Evolutionary conservation across 2,113 vertebrate species (phyloP), one percentile per base, ranked within the genome.

Genomic region (Epinephelus lanceolatus): DNA sequence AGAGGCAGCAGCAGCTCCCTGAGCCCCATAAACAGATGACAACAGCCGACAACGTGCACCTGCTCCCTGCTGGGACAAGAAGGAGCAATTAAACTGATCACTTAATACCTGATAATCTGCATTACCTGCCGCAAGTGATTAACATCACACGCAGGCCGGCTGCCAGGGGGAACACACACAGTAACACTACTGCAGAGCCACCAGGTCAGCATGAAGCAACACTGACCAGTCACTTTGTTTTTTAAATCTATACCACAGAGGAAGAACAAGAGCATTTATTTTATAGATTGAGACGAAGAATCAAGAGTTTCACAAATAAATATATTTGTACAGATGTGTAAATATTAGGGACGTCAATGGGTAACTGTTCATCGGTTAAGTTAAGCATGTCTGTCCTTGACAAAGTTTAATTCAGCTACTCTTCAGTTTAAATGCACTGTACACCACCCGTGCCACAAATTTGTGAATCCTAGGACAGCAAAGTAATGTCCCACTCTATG

Each of bases 71-170:
- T 53, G 76, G 83, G 78, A 86, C 88, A 90, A 62, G 67, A 88
- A 85, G 85, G 67, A 85, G 83, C 88, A 94, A 87, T 95, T 94
- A 93, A 93, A 94, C 91, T 94, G 94, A 94, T 93, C 93, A 90
- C 90, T 89, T 95, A 95, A 95, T 90, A 82, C 92, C 84, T 60
- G 86, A 68, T 94, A 93, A 95, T 93, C 93, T 93, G 86, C 77
- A 25, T 83, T 81, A 92, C 85, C 80, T 88, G 84, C 77, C 40
- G 19, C 82, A 18, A 69, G 56, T 69, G 59, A 84, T 86, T 71
- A 86, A 23, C 59, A 14, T 87, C 76, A 81, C 57, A 77, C 60
- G n/a, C 11, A 9, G 49, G 25, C 71, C 4, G 30, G 42, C 21
- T 5, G 45, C 57, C 42, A 27, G 18, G 3, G 14, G 56, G 21